Percentiles rank a stretch among this genome's conserved stretches.
Conservation (phyloP, 2,113 vertebrate genomes). For the Rallus limicola region DNA sequence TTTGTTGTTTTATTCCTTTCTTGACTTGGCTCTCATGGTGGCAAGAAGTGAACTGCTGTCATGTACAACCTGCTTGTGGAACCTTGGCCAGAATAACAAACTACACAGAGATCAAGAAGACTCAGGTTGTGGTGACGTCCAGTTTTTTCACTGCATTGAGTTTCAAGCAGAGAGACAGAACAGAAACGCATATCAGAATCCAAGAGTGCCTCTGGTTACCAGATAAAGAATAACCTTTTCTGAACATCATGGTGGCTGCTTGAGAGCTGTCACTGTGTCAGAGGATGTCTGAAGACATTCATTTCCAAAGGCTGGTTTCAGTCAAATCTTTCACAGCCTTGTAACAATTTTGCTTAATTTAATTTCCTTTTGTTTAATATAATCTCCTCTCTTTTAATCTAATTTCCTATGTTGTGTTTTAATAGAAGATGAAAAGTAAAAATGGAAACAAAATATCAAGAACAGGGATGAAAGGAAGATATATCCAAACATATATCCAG, state of each 20-base stretch:
- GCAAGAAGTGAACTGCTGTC: neutral
- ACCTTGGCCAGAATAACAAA: neutral
- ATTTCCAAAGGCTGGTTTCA: slow-evolving; percentile 60
- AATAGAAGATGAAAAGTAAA: slow-evolving; percentile 51
- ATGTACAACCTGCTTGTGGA: neutral
- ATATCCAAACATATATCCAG: neutral
- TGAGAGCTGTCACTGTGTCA: neutral
- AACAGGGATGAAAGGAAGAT: neutral
- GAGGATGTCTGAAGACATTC: neutral
- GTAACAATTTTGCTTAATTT: slow-evolving; percentile 59
- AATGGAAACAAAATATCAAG: slow-evolving; percentile 45
- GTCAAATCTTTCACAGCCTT: slow-evolving; percentile 57
- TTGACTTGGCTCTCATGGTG: neutral
- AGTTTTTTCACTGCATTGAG: neutral
- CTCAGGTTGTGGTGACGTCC: neutral
- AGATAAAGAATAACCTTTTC: neutral
- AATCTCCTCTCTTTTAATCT: slow-evolving; percentile 57
- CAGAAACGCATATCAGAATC: neutral
- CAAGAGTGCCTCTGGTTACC: neutral
- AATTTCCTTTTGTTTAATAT: slow-evolving; percentile 66
- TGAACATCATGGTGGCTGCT: neutral
- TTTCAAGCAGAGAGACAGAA: neutral
- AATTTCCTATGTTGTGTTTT: slow-evolving; percentile 66
- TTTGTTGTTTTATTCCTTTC: neutral
- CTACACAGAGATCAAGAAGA: neutral